These are phyloP conservation scores for Luscinia megarhynchos DNA, from an alignment of 2,797 vertebrate genomes.

Conservation along the genomic window DNA sequence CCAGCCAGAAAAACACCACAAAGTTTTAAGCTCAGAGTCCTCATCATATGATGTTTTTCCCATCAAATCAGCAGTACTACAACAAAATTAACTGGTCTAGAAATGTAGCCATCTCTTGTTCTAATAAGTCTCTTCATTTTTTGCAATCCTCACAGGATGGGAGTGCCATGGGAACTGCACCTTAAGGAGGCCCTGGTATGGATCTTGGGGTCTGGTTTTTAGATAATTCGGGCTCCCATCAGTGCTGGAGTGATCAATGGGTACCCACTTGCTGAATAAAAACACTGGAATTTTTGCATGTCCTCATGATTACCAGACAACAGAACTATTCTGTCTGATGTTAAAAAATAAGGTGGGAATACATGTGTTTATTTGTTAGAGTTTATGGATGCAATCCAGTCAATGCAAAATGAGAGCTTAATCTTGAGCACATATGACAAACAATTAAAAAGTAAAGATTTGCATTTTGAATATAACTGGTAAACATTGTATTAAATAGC, in stretches of 20 bases:
- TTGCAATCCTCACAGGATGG: neutral
- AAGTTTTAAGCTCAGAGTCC: neutral
- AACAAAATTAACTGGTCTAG: neutral
- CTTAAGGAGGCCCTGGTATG: fast-evolving
- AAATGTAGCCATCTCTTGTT: neutral
- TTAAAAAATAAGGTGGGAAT: neutral
- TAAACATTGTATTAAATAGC: neutral
- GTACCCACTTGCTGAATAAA: neutral
- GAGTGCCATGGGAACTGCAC: neutral
- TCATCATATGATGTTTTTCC: neutral
- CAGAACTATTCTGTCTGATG: neutral
- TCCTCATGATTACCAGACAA: neutral
- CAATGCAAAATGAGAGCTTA: neutral
- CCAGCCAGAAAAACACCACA: neutral
- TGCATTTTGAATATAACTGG: neutral
- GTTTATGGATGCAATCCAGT: neutral
- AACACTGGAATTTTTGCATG: neutral
- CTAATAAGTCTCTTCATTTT: neutral
- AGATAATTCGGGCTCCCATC: neutral
- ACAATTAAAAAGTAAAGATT: neutral
- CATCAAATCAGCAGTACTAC: neutral
- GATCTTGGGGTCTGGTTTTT: neutral
- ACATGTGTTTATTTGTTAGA: neutral
- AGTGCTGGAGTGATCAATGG: neutral
- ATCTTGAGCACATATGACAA: neutral